Percentiles rank a stretch among this genome's conserved stretches.
phyloP scores from a whole-genome alignment of 2,797 vertebrate genomes.

The Tinamus major region DNA sequence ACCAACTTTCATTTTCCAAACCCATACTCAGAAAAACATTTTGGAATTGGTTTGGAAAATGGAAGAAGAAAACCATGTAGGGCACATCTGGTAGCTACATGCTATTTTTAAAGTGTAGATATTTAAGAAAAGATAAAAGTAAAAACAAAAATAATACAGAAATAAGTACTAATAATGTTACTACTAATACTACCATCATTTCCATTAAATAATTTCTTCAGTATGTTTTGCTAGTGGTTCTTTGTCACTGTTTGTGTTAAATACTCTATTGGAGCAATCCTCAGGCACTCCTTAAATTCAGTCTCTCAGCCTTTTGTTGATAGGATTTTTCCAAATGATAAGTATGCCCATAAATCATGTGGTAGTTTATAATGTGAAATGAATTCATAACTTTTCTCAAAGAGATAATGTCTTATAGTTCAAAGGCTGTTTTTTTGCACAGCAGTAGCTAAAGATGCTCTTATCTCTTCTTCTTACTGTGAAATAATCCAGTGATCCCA shows the following conservation, averaged over 20 bases:
- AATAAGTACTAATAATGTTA: background rate
- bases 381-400: constrained; percentile 79
- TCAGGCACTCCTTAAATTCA: background rate
- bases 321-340: constrained; percentile 37
- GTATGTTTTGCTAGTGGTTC: background rate
- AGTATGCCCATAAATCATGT: constrained; percentile 76
- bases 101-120: background rate
- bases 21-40: background rate
- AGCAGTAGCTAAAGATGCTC: constrained; percentile 72
- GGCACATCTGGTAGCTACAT: background rate
- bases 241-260: constrained; percentile 42
- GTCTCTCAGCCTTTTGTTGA: constrained; percentile 18
- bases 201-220: background rate
- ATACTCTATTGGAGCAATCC: background rate
- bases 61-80: background rate
- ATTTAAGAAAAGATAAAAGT: background rate
- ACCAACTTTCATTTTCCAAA: background rate
- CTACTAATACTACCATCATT: background rate
- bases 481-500: constrained; percentile 80
- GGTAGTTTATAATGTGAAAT: constrained; percentile 73
- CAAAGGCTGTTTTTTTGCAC: constrained; percentile 75
- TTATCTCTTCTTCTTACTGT: constrained; percentile 83
- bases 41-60: constrained; percentile 18
- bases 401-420: constrained; percentile 83
- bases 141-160: background rate